Base-by-base conservation (phyloP, 2,797 vertebrate genomes). In the Ctenochaetus hawaiiensis region DNA sequence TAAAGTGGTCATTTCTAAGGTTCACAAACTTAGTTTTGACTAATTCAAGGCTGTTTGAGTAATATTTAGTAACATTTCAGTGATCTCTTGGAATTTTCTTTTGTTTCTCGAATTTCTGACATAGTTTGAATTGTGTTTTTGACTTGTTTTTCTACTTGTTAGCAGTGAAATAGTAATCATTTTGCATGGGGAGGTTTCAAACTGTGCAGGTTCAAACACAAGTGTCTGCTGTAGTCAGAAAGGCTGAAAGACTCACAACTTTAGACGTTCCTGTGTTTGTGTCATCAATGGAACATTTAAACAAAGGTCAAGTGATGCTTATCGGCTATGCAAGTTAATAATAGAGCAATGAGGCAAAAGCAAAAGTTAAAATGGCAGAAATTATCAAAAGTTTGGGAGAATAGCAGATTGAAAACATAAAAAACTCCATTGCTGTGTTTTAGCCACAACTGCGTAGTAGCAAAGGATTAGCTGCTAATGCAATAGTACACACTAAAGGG, bases 211-310 rank as follows among this genome's bases (percentile, higher is more conserved):
- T 22, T 17, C 26, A 7, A 30, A 18, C 30, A n/a, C 43, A 44
- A 22, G 34, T 9, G 22, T 9, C 34, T 14, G 0, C 45, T 70
- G 11, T 37, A 12, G 12, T 59, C 30, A 3, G 41, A 1, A 64
- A 23, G 41, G 6, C 39, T 17, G 14, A 22, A 61, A 60, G 59
- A 45, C 60, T 5, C 49, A 48, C 10, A n/a, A 20, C 26, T 61
- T 43, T 14, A 64, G 13, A 43, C 4, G 8, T 51, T 67, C 8
- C 23, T 20, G 20, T 26, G 1, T 26, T 60, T 6, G 16, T 23
- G 2, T 63, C 18, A 54, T 67, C 68, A 67, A 13, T 65, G 30
- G 30, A 48, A 47, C 39, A n/a, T 26, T 59, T 68, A 43, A 54
- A 22, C 9, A 0, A 6, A 0, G 44, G 56, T 58, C 57, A 76